Evolutionary conservation across 2,888 invertebrate species (phyloP).

Genomic region (Platycheirus rosarum): DNA sequence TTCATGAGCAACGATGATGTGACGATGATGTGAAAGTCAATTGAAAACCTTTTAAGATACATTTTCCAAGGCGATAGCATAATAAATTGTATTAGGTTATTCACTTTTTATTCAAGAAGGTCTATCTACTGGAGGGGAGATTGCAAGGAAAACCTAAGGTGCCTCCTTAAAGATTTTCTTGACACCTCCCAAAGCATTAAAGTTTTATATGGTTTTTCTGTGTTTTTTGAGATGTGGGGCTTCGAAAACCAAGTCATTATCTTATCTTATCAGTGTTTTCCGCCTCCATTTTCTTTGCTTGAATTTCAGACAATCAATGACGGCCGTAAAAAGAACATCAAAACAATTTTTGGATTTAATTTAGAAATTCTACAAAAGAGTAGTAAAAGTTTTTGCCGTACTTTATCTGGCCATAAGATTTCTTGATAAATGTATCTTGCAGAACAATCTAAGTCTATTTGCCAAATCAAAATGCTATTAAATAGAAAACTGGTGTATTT

Average conservation of each 20-base stretch:
- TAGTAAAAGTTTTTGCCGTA: constrained; percentile 23
- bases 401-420: constrained; percentile 44
- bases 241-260: constrained; percentile 8
- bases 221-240: constrained; percentile 19
- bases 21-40: constrained; percentile 61
- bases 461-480: constrained; percentile 11
- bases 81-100: constrained; percentile 14
- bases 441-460: constrained; percentile 19
- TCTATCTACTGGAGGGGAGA: not conserved
- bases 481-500: constrained; percentile 41
- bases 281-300: not conserved
- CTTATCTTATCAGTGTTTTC: constrained; percentile 19
- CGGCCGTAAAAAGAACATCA: constrained; percentile 1
- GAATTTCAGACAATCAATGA: not conserved
- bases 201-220: constrained; percentile 10
- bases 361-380: constrained; percentile 49
- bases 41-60: constrained; percentile 65
- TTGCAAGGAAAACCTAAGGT: constrained; percentile 2
- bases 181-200: constrained; percentile 3
- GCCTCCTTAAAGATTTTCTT: not conserved
- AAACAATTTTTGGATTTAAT: constrained; percentile 59
- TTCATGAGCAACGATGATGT: constrained; percentile 53
- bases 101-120: constrained; percentile 19
- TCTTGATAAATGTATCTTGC: constrained; percentile 14
- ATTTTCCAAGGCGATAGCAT: constrained; percentile 26